Conservation (phyloP, 1,140 invertebrate genomes). For the Camponotus floridanus region DNA sequence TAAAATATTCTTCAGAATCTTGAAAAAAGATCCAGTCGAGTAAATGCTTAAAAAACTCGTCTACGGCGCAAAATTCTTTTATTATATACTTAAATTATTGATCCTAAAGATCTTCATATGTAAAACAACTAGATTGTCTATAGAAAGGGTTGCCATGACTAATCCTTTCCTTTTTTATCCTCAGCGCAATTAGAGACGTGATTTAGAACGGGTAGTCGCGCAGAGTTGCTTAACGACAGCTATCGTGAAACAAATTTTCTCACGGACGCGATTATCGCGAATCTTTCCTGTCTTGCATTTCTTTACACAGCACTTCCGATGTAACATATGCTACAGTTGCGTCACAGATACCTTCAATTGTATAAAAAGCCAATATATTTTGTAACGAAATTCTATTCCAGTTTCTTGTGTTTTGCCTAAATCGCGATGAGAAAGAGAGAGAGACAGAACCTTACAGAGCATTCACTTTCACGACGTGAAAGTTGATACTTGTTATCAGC, state of each 20-base stretch:
- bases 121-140: not conserved
- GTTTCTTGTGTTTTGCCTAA: not conserved
- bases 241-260: slow-evolving; percentile 5
- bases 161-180: not conserved
- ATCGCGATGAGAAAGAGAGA: not conserved
- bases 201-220: not conserved
- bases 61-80: not conserved
- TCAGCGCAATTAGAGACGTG: not conserved
- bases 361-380: slow-evolving; percentile 59
- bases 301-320: not conserved
- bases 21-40: not conserved
- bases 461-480: slow-evolving; percentile 25
- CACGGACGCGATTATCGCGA: not conserved
- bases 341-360: not conserved
- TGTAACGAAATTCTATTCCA: not conserved
- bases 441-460: not conserved
- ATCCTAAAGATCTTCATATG: not conserved
- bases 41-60: not conserved
- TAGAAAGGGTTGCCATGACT: not conserved
- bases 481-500: not conserved
- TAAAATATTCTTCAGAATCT: not conserved
- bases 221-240: slow-evolving; percentile 8
- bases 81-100: not conserved
- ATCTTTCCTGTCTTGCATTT: slow-evolving; percentile 1
- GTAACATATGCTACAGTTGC: slow-evolving; percentile 52